Percentiles rank a stretch among this genome's conserved stretches.
phyloP scores from a whole-genome alignment of 2,888 invertebrate species.

The Nephrocerus scutellatus region DNA sequence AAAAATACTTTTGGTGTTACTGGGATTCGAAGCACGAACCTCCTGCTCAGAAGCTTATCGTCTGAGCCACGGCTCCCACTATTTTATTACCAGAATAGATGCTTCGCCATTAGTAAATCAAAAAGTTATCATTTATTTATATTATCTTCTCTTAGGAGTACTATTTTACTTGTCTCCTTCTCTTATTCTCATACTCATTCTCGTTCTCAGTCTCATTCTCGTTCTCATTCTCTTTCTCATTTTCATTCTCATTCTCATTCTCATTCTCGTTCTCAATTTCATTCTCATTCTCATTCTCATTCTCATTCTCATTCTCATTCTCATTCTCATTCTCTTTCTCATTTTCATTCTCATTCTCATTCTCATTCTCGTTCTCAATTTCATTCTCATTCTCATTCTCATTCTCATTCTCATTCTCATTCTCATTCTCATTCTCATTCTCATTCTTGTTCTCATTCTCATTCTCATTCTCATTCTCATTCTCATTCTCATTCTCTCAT shows the following conservation, averaged over 20 bases:
- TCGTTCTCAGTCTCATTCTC: not conserved
- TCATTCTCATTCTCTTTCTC: not conserved
- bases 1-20: no score
- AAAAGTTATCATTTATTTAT: no score
- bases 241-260: conserved; percentile 1
- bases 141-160: not conserved
- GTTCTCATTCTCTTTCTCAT: not conserved
- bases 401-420: not conserved
- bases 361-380: not conserved
- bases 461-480: no score
- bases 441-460: not conserved
- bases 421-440: not conserved
- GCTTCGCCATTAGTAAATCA: no score
- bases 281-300: not conserved
- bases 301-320: not conserved
- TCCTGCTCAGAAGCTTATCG: no score
- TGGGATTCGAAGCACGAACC: no score
- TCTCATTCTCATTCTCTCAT: no score
- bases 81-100: no score
- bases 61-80: no score
- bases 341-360: not conserved
- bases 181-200: not conserved
- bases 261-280: conserved; percentile 1
- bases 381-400: not conserved
- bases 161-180: not conserved